phyloP scores from a whole-genome alignment of 1,140 invertebrate species.

The Papilio polyxenes region DNA sequence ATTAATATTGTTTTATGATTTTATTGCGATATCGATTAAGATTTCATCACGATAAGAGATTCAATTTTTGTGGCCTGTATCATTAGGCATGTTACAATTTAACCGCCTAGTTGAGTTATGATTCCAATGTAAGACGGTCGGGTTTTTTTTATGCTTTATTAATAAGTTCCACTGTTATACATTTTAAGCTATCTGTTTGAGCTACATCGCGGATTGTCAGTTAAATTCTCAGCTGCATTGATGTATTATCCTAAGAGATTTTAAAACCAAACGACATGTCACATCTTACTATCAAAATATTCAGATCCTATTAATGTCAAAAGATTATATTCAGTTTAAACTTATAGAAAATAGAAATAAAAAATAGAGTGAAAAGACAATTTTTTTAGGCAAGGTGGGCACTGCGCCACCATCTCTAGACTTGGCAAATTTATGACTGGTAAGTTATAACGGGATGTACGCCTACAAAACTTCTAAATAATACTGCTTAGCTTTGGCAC shows the following conservation, averaged over 20 bases:
- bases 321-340: background rate
- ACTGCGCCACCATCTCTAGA: constrained; percentile 52
- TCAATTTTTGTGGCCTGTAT: constrained; percentile 59
- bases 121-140: constrained; percentile 32
- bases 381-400: constrained; percentile 59
- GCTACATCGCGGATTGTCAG: background rate
- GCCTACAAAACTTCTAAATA: constrained; percentile 62
- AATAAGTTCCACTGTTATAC: background rate
- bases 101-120: constrained; percentile 53
- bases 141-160: constrained; percentile 10
- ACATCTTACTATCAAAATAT: too few relatives aligned
- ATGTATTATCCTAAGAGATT: too few relatives aligned
- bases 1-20: constrained; percentile 73
- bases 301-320: background rate
- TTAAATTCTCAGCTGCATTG: background rate
- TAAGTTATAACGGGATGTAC: constrained; percentile 56
- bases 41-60: constrained; percentile 70
- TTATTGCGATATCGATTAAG: constrained; percentile 67
- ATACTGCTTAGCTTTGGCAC: constrained; percentile 51
- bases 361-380: constrained; percentile 60
- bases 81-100: constrained; percentile 53
- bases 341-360: background rate
- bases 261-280: too few relatives aligned
- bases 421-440: constrained; percentile 61
- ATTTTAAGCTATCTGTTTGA: background rate